Percentiles rank a stretch among this genome's conserved stretches.
Evolutionary conservation across 2,113 vertebrate genomes (phyloP).

Genomic region (Clarias macrocephalus): DNA sequence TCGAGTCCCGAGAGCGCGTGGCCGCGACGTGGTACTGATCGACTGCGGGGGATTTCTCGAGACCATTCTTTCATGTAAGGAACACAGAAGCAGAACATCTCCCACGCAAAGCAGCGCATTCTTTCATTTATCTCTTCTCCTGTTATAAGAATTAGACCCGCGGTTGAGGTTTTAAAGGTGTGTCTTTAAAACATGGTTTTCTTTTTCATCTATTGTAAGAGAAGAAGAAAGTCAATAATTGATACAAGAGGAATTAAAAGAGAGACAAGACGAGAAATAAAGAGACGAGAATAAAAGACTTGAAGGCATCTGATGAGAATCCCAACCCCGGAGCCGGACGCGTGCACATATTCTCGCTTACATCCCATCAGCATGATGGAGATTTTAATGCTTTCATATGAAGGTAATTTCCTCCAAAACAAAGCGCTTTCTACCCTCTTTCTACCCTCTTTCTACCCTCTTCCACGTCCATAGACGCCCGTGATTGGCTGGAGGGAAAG

Average conservation of each 20-base stretch:
- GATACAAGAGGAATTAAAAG: not conserved
- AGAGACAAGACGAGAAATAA: not conserved
- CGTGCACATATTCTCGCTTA: too few species aligned
- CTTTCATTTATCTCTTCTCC: not conserved
- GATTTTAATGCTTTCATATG: too few species aligned
- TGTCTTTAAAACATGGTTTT: not conserved
- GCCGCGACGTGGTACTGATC: not conserved
- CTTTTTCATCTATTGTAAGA: not conserved
- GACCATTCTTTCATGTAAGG: not conserved
- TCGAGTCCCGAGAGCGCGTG: too few species aligned
- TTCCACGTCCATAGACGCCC: too few species aligned
- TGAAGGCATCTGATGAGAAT: not conserved
- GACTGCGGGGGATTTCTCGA: not conserved
- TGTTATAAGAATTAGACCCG: too few species aligned
- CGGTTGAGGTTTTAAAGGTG: not conserved
- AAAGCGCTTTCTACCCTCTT: too few species aligned
- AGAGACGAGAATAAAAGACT: not conserved
- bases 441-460: too few species aligned
- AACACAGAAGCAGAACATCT: not conserved
- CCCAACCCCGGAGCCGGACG: too few species aligned
- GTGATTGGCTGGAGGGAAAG: too few species aligned
- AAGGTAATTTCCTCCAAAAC: too few species aligned
- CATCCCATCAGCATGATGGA: too few species aligned
- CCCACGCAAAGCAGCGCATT: not conserved
- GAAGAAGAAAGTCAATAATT: not conserved